Conservation (phyloP, 2,888 invertebrate species). For the Nezara viridula region DNA sequence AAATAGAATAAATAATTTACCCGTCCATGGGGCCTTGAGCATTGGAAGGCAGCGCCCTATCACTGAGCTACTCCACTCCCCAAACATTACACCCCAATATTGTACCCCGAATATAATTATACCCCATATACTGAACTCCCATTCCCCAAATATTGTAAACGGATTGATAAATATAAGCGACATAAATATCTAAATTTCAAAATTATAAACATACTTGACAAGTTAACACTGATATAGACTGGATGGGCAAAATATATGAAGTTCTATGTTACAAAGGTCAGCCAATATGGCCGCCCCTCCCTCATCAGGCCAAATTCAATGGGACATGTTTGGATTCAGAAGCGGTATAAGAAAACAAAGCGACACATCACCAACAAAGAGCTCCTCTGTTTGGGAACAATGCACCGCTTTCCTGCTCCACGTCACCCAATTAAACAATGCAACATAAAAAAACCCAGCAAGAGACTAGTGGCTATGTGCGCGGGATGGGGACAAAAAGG, state of each 20-base stretch:
- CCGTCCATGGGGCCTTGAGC: too few species aligned
- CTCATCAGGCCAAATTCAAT: neutral
- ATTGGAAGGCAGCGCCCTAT: too few species aligned
- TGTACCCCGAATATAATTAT: too few species aligned
- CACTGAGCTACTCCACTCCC: too few species aligned
- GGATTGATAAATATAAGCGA: too few species aligned
- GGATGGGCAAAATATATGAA: neutral
- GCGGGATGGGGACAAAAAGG: neutral
- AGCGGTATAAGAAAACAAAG: slow-evolving; percentile 20
- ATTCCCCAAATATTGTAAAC: too few species aligned
- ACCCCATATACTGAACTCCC: too few species aligned
- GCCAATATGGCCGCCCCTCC: neutral
- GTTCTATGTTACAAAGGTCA: neutral
- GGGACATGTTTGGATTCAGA: neutral
- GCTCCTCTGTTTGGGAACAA: neutral
- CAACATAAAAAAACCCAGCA: neutral
- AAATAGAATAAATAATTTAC: too few species aligned
- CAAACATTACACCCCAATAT: too few species aligned
- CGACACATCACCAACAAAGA: neutral
- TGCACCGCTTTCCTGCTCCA: neutral
- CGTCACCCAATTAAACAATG: slow-evolving; percentile 21
- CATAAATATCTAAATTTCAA: too few species aligned
- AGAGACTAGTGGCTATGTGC: neutral
- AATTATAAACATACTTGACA: too few species aligned
- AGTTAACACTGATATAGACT: neutral